These are phyloP conservation scores for Chelmon rostratus DNA, from an alignment of 2,797 vertebrate species.

Conservation along the genomic window DNA sequence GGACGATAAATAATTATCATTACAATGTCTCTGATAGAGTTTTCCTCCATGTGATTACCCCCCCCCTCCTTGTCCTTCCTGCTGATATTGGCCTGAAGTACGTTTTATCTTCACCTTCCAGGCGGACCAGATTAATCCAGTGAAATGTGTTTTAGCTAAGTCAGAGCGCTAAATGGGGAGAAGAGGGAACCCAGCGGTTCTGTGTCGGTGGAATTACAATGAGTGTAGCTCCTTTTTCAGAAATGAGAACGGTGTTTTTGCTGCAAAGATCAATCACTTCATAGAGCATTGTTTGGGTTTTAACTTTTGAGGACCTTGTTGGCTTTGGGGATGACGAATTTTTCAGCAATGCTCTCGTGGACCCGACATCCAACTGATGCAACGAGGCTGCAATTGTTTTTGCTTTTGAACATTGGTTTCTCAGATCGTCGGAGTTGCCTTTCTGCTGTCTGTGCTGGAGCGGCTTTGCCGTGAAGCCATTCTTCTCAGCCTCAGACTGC, in stretches of 20 bases:
- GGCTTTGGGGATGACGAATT: slow-evolving; percentile 86
- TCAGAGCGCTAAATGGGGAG: slow-evolving; percentile 68
- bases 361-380: slow-evolving; percentile 84
- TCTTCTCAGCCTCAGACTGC: slow-evolving; percentile 49
- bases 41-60: slow-evolving; percentile 74
- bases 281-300: slow-evolving; percentile 83
- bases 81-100: slow-evolving; percentile 76
- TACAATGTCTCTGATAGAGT: slow-evolving; percentile 70
- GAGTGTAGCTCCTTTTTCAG: slow-evolving; percentile 45
- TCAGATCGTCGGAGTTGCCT: slow-evolving; percentile 73
- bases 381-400: slow-evolving; percentile 85
- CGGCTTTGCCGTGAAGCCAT: slow-evolving; percentile 40
- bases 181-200: slow-evolving; percentile 63
- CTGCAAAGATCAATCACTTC: slow-evolving; percentile 82
- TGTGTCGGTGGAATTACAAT: slow-evolving; percentile 74
- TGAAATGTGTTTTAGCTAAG: slow-evolving; percentile 81
- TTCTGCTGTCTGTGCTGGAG: slow-evolving; percentile 47
- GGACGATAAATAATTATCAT: slow-evolving; percentile 79
- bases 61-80: slow-evolving; percentile 71
- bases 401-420: slow-evolving; percentile 80
- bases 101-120: slow-evolving; percentile 83
- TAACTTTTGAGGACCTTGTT: slow-evolving; percentile 86
- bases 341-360: slow-evolving; percentile 82
- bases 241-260: slow-evolving; percentile 68
- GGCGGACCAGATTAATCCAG: slow-evolving; percentile 83